Base-by-base conservation (phyloP, 2,888 invertebrate species). In the Nipponacmea schrenckii region DNA sequence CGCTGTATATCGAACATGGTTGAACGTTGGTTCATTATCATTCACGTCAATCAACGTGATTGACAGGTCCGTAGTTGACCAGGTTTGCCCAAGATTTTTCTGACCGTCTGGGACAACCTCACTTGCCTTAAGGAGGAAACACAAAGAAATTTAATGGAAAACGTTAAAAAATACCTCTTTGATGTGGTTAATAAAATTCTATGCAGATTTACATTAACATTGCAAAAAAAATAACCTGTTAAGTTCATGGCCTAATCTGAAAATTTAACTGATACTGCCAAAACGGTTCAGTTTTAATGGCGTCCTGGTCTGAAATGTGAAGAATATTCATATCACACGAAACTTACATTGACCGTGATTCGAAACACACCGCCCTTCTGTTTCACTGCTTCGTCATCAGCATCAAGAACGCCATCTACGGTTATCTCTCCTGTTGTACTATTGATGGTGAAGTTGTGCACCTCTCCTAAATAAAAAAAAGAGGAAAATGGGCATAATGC, bases 21-120 rank as follows among this genome's bases (percentile, higher is more conserved):
- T 78, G 67, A 82, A 82, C 56, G 67, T 14, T 44, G 97, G 97
- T 3, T 92, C 93, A 90, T 90, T 88, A 79, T 90, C 90, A 77
- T 90, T 90, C 46, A 90, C 87, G 78, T 90, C 90, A 26, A 83
- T 79, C 12, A 90, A 82, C n/a, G 85, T 85, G 27, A 89, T 85
- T 0, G 88, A 88, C 8, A 89, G 86, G 50, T 86, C 84, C 0
- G 87, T 87, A 4, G 83, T 84, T 5, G 88, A 85, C 7, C 84
- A 83, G 5, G 86, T 87, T 27, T 78, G 77, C 14, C 87, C 86
- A 64, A 75, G 75, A 3, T 77, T 75, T 1, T 39, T 45, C 24
- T 70, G 69, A 7, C 71, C 71, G 39, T 71, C 68, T 24, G 39
- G 20, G 17, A 62, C 84, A 17, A 84, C 79, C 76, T 89, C 89